Conservation (phyloP, 2,113 vertebrate genomes). For the Heteronetta atricapilla region DNA sequence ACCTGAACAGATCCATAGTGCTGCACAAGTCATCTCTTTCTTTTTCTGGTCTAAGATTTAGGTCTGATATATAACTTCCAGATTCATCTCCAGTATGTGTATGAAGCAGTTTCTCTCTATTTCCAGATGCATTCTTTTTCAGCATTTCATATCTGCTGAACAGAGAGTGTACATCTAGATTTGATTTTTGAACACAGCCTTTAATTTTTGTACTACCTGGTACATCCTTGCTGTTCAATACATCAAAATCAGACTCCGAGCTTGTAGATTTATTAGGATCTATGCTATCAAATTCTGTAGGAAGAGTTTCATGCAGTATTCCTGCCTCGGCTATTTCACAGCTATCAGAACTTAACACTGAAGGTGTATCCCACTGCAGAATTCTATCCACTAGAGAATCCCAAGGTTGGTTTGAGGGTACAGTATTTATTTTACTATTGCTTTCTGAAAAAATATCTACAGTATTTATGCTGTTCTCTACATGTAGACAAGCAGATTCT, state of each 20-base stretch:
- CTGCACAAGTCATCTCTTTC: neutral
- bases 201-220: neutral
- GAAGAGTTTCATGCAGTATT: conserved; percentile 72
- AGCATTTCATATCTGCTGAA: neutral
- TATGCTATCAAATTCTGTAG: conserved; percentile 33
- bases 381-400: neutral
- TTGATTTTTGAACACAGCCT: neutral
- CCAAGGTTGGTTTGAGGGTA: neutral
- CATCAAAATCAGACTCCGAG: neutral
- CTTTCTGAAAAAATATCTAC: neutral
- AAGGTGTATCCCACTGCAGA: neutral
- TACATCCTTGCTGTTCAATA: neutral
- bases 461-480: neutral
- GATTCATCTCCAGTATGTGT: neutral
- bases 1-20: neutral
- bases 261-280: neutral
- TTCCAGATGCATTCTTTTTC: conserved; percentile 11
- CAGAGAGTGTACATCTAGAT: neutral
- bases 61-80: neutral
- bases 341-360: neutral
- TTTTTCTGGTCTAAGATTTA: neutral
- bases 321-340: neutral
- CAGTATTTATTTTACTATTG: neutral
- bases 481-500: neutral
- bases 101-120: neutral